A percentile compares a stretch with the other conserved stretches of the same genome.
Conservation (phyloP, 2,888 invertebrate species). For the Agriopis aurantiaria region DNA sequence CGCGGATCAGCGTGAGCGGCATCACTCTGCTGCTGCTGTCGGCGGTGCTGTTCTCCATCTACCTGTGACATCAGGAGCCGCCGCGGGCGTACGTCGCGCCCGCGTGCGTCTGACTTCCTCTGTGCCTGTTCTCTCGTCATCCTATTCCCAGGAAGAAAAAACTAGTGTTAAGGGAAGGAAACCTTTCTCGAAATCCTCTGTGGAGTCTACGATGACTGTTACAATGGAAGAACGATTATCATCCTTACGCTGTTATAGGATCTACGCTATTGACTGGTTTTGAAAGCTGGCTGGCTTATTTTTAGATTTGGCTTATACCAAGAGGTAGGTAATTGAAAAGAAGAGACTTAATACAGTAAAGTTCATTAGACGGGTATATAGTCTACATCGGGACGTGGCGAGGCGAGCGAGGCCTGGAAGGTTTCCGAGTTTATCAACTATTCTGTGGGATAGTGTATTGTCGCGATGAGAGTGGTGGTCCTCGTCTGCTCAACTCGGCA, state of each 20-base stretch:
- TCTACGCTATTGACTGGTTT: no score
- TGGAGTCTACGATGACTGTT: no score
- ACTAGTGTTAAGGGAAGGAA: no score
- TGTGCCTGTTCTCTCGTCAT: constrained; percentile 41
- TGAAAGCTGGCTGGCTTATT: no score
- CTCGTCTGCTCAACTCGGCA: no score
- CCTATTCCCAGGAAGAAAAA: no score
- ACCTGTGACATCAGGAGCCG: constrained; percentile 63
- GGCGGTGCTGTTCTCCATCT: constrained; percentile 60
- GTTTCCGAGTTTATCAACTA: not conserved
- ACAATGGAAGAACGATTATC: no score
- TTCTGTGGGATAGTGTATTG: not conserved
- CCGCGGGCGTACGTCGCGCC: constrained; percentile 52
- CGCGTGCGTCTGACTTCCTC: constrained; percentile 43
- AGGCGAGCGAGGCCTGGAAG: not conserved
- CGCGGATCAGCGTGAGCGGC: constrained; percentile 58
- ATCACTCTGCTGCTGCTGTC: constrained; percentile 62
- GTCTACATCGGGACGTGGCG: not conserved
- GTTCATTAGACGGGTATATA: not conserved
- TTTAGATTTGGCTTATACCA: no score
- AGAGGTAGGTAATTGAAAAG: no score
- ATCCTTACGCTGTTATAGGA: no score
- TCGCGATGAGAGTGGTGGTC: not conserved
- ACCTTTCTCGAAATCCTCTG: no score
- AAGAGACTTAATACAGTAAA: no score